Evolutionary conservation across 2,113 vertebrate species (phyloP).

Genomic region (Bubo blakistoni): DNA sequence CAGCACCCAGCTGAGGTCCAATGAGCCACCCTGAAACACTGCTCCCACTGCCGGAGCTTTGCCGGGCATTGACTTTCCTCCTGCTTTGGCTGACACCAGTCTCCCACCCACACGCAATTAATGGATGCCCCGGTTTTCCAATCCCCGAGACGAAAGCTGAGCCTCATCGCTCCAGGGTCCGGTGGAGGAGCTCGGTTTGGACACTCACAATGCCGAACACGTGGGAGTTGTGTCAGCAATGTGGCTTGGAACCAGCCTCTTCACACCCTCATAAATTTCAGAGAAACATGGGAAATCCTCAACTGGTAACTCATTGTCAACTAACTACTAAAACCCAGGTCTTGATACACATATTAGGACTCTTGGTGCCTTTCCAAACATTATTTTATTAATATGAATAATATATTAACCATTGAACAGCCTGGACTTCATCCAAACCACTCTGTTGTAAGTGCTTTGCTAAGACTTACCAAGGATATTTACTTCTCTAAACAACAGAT

Average conservation of each 20-base stretch:
- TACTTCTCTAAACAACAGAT: conserved; percentile 70
- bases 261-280: background rate
- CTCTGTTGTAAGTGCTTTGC: conserved; percentile 72
- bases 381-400: conserved; percentile 81
- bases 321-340: background rate
- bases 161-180: rapidly evolving
- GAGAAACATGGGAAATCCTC: conserved; percentile 2
- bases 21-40: rapidly evolving
- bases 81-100: no score
- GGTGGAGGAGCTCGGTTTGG: background rate
- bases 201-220: background rate
- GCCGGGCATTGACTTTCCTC: background rate
- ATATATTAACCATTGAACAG: conserved; percentile 75
- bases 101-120: rapidly evolving
- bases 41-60: background rate
- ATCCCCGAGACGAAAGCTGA: background rate
- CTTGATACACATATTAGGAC: background rate
- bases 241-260: background rate
- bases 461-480: conserved; percentile 70
- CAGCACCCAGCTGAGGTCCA: background rate
- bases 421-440: conserved; percentile 73
- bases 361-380: conserved; percentile 60
- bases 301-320: conserved; percentile 19
- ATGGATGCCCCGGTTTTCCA: background rate
- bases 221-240: rapidly evolving